Base-by-base conservation (phyloP, 2,888 invertebrate species). In the Pristionchus entomophagus region DNA sequence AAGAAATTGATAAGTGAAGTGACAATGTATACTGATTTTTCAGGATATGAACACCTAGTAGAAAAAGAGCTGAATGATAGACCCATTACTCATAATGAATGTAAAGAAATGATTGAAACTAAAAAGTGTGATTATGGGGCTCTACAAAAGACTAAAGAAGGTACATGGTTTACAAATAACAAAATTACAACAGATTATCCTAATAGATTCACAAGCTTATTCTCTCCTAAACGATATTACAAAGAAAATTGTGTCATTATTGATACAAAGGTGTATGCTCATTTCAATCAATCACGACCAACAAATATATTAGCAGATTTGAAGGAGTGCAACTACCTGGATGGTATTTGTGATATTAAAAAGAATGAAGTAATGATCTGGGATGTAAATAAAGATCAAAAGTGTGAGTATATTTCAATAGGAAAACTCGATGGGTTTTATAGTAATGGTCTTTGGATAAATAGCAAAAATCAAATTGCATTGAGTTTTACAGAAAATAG, bases 201-300 rank as follows among this genome's bases (percentile, higher is more conserved):
- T 19, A 53, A 53, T 53, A 12, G 53, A 53, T 53, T 53, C 19
- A 22, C 53, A 14, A 53, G 53, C 19, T 53, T 53, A 19, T 53
- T 53, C 22, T 53, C 53, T 53, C 53, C 53, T 5, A 53, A 53
- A 22, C 8, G 22, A 53, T 53, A 53, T 53, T 53, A 87, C 81
- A 90, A 90, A 87, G 88, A 90, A 80, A 90, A 90, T 85, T 90
- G 90, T 90, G 83, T 90, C 0, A 86, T 90, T 29, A 90, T 90
- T 87, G 90, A 90, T 83, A 90, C 90, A 45, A 90, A 90, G 69
- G 89, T 90, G 22, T 53, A 53, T 22, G 8, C 53, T 5, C 53
- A 53, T 22, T 53, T 53, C 53, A 53, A 53, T 53, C 90, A 90
- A 88, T 82, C 51, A 35, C 59, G 82, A 41, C 90, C 90, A 82